Conservation (phyloP, 2,113 vertebrate genomes). For the Platichthys stellatus region DNA sequence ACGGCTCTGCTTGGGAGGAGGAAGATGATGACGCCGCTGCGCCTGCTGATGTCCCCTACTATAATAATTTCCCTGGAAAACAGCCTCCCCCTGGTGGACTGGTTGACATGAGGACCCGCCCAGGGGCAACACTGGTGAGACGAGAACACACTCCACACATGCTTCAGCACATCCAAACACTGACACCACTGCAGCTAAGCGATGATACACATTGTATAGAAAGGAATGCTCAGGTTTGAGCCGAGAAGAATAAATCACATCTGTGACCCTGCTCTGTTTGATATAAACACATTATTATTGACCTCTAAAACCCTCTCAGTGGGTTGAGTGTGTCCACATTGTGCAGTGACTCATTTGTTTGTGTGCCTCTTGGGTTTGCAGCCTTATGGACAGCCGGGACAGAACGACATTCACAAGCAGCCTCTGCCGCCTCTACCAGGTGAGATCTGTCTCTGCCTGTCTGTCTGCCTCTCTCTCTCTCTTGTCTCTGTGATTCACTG, state of each 20-base stretch:
- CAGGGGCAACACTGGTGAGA: constrained; percentile 91
- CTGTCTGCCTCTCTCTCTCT: neutral
- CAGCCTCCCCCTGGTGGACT: constrained; percentile 95
- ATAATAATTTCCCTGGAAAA: constrained; percentile 97
- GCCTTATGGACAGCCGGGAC: constrained; percentile 84
- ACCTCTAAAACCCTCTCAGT: constrained; percentile 6
- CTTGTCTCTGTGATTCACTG: neutral
- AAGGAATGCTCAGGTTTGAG: neutral
- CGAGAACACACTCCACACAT: neutral
- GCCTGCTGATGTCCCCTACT: constrained; percentile 92
- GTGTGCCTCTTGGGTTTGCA: constrained; percentile 67
- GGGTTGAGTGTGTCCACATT: neutral
- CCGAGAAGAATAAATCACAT: neutral
- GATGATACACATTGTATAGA: neutral
- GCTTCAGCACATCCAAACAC: constrained; percentile 18
- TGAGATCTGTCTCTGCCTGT: constrained; percentile 49
- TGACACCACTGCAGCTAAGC: neutral
- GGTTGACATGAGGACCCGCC: constrained; percentile 89
- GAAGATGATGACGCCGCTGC: constrained; percentile 89
- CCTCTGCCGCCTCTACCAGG: constrained; percentile 84
- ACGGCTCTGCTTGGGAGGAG: constrained; percentile 97
- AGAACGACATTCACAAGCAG: constrained; percentile 85
- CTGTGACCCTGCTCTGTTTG: neutral
- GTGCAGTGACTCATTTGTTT: constrained; percentile 31
- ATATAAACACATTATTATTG: neutral